Evolutionary conservation across 64 coral and sea anemone genomes (phyloP), one percentile per base, ranked within the genome.

Genomic region (Montipora capricornis): DNA sequence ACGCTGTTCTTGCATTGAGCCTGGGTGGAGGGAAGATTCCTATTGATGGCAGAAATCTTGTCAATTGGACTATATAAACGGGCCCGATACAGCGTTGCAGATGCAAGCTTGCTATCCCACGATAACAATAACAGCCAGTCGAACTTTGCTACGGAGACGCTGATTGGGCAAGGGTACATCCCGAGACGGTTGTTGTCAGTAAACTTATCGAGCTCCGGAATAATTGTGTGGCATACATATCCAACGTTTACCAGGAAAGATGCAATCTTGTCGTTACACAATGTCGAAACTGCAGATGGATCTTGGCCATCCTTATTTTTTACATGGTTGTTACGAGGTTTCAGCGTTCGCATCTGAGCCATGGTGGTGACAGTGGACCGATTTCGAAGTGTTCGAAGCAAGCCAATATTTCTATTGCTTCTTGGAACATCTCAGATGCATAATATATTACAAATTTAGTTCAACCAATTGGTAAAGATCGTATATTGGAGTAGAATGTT

Each of bases 141-240:
- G 51, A 47, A 89, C 29, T 78, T 69, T 44, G n/a, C 77, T 1
- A 94, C 20, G 17, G 68, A 26, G 37, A 89, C 64, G 51, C 62
- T 88, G 19, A 93, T 59, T 73, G 84, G 84, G 5, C n/a, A 66
- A 15, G 82, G 75, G 47, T 68, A 69, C 73, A 86, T 86, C 1
- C 91, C 91, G 16, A 87, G 59, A 47, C 83, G 45, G 67, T 88
- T 93, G 44, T 73, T 50, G 44, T 89, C 79, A 3, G 87, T 94
- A 70, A 89, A 94, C 22, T 89, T 94, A 58, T 89, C 69, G 12
- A 89, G 59, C 73, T 94, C 93, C 82, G 93, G 93, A 64, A 94
- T 94, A 17, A 94, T 60, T 49, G 80, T 89, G 78, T 74, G 78
- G 61, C 79, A 88, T 5, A 94, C 78, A 44, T 77, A 84, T 11